phyloP scores from a whole-genome alignment of 2,888 invertebrate species.

The Drosophila yooni region DNA sequence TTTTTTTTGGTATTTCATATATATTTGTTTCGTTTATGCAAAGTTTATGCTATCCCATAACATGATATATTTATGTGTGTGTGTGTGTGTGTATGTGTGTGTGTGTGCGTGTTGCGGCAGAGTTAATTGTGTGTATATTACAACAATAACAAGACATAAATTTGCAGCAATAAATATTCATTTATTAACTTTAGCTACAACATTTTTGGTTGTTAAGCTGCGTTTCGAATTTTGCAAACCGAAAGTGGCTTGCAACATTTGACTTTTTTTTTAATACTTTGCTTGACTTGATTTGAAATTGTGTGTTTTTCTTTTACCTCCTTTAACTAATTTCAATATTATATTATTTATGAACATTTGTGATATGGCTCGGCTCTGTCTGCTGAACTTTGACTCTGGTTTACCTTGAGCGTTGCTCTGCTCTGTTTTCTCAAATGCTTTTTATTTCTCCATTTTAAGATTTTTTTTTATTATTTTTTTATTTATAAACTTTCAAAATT shows the following conservation, averaged over 20 bases:
- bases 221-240: conserved; percentile 65
- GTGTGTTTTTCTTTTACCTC: conserved; percentile 10
- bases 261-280: conserved; percentile 14
- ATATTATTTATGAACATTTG: conserved; percentile 14
- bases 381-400: conserved; percentile 60
- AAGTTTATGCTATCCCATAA: conserved; percentile 56
- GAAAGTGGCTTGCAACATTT: conserved; percentile 70
- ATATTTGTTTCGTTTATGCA: conserved; percentile 66
- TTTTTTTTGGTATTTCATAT: conserved; percentile 27
- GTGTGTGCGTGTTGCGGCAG: conserved; percentile 47
- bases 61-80: conserved; percentile 23
- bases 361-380: background rate
- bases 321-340: conserved; percentile 45
- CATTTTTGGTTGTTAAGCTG: conserved; percentile 38
- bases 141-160: conserved; percentile 66
- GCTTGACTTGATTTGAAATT: conserved; percentile 41
- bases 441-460: conserved; percentile 2
- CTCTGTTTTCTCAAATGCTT: conserved; percentile 14
- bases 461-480: conserved; percentile 4
- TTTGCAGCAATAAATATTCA: conserved; percentile 71
- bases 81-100: background rate
- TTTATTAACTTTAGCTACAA: conserved; percentile 56
- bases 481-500: conserved; percentile 1
- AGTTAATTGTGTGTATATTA: conserved; percentile 68
- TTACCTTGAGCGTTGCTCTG: conserved; percentile 52